These are phyloP conservation scores for Drosophila teissieri DNA, from an alignment of 1,140 invertebrate species.

Conservation along the genomic window DNA sequence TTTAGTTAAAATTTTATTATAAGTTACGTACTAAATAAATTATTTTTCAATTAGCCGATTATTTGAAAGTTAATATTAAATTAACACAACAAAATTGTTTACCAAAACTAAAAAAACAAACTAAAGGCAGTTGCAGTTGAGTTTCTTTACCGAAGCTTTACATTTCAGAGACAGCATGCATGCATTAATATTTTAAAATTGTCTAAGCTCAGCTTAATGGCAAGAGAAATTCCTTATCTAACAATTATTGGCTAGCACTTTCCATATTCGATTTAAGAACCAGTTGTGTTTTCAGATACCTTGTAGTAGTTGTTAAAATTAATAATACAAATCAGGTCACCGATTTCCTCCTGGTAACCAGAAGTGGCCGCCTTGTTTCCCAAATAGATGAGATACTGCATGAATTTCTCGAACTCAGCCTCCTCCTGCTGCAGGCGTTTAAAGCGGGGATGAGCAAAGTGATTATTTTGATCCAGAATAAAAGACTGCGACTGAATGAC, in stretches of 20 bases:
- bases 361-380: conserved; percentile 74
- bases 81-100: neutral
- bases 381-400: conserved; percentile 78
- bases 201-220: neutral
- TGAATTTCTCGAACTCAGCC: conserved; percentile 77
- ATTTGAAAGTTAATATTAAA: neutral
- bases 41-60: too few relatives aligned
- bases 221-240: conserved; percentile 8
- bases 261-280: conserved; percentile 1
- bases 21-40: too few relatives aligned
- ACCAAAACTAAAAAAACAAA: neutral
- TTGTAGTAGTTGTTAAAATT: conserved; percentile 82
- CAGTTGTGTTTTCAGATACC: conserved; percentile 23
- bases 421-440: conserved; percentile 72
- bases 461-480: conserved; percentile 42
- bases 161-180: neutral
- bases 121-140: neutral
- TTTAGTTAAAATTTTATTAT: too few relatives aligned
- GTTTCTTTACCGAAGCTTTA: neutral
- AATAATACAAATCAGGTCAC: conserved; percentile 76
- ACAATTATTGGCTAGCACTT: neutral
- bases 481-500: conserved; percentile 68
- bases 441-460: conserved; percentile 70
- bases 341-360: conserved; percentile 81
- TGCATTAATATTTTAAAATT: neutral